Percentiles rank a stretch among this genome's conserved stretches.
phyloP scores from a whole-genome alignment of 2,888 invertebrate genomes.

The Mycalesis mineus region DNA sequence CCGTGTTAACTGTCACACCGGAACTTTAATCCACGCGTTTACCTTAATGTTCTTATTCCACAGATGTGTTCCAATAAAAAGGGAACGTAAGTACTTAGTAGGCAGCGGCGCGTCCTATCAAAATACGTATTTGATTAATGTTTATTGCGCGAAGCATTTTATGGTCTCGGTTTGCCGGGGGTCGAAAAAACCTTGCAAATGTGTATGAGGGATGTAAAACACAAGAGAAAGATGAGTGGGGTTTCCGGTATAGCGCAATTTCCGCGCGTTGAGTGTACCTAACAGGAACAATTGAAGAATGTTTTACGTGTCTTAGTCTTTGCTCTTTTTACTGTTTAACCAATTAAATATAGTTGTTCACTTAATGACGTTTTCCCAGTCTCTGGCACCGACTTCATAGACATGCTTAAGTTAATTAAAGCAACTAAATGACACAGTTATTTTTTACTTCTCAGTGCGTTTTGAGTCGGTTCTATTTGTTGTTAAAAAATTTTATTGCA shows the following conservation, averaged over 20 bases:
- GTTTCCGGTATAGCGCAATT: background rate
- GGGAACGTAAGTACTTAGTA: background rate
- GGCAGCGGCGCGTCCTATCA: background rate
- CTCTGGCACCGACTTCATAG: too few relatives aligned
- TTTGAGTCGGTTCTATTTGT: too few relatives aligned
- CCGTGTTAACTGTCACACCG: background rate
- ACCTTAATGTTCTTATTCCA: background rate
- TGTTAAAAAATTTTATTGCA: too few relatives aligned
- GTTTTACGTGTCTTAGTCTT: background rate
- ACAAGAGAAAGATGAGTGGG: background rate
- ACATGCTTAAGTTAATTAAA: too few relatives aligned
- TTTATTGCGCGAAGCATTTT: slow-evolving; percentile 3
- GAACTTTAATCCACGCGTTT: background rate
- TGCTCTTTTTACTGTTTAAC: background rate
- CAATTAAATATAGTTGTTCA: too few relatives aligned
- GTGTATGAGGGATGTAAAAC: background rate
- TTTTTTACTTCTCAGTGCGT: too few relatives aligned
- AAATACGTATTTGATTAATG: background rate
- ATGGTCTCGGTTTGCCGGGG: background rate
- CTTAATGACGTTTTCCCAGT: too few relatives aligned
- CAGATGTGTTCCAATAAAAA: background rate
- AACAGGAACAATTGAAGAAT: background rate
- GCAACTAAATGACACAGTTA: too few relatives aligned
- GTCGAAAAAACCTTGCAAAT: background rate
- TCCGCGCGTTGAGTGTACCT: background rate